Evolutionary conservation across 2,888 invertebrate species (phyloP).

Genomic region (Thera britannica): DNA sequence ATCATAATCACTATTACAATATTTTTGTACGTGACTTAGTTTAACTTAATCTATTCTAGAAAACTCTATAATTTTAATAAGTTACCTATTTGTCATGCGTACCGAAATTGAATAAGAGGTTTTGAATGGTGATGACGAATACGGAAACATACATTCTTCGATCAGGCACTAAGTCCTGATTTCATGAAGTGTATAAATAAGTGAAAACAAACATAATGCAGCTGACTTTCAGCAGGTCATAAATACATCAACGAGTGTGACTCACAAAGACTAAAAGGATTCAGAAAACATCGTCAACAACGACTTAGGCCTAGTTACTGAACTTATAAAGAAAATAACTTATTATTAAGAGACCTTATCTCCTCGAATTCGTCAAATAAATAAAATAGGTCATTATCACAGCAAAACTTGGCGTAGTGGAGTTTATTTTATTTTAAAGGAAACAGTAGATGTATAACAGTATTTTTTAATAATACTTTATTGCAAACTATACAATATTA

Average conservation of each 20-base stretch:
- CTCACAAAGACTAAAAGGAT: conserved; percentile 32
- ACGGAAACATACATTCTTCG: not conserved
- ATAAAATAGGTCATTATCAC: conserved; percentile 35
- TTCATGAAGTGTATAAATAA: conserved; percentile 18
- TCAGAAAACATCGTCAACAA: conserved; percentile 14
- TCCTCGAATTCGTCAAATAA: conserved; percentile 19
- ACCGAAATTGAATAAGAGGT: too few relatives aligned
- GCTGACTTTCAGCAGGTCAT: conserved; percentile 11
- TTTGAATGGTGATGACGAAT: conserved; percentile 2
- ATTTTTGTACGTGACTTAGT: too few relatives aligned
- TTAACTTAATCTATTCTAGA: conserved; percentile 12
- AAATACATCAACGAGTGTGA: conserved; percentile 33
- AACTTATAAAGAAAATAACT: not conserved
- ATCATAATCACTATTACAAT: conserved; percentile 19
- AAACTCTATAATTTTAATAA: not conserved
- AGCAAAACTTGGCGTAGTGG: not conserved
- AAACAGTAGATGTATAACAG: too few relatives aligned
- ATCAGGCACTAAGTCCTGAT: conserved; percentile 22
- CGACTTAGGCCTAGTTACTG: conserved; percentile 3
- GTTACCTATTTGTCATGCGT: not conserved
- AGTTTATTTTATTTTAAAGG: too few relatives aligned
- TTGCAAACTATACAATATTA: too few relatives aligned
- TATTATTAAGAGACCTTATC: too few relatives aligned
- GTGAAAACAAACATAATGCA: conserved; percentile 11
- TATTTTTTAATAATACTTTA: too few relatives aligned